Base-by-base conservation (phyloP, 2,113 vertebrate genomes). In the Callospermophilus lateralis region DNA sequence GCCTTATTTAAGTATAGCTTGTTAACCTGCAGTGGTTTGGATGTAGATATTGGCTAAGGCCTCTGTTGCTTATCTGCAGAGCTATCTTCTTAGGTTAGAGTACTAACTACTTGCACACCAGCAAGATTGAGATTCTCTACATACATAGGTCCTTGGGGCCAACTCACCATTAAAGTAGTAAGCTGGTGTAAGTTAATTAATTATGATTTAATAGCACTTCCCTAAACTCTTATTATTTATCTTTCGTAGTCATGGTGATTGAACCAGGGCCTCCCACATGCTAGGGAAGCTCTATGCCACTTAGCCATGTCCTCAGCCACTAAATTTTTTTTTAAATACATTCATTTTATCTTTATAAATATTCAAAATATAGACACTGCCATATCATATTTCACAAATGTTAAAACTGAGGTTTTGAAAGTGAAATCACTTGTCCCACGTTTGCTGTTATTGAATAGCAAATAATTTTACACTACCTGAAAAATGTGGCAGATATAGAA, bases 11-110 rank as follows among this genome's bases (percentile, higher is more conserved):
- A n/a, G 26, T 9, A 22, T 73, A 30, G 34, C 15, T 58, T 6
- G 2, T 16, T 4, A 42, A 19, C 6, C n/a, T 12, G 7, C 4
- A 39, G 15, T 13, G 9, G 16, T 2, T 20, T 26, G 13, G 26
- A 45, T 80, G 5, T 0, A 28, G 39, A 39, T 45, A 30, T 37
- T 22, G n/a, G 22, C 20, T 48, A 39, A 45, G 12, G 11, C 8
- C 11, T 78, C 22, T 11, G 39, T 6, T 48, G n/a, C 85, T 37
- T 78, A 45, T 6, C 6, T n/a, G 3, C 15, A 42, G 4, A 28
- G 20, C 11, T 63, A 22, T 24, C 16, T 61, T 63, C 30, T 77
- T 9, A 8, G 9, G 2, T 8, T 10, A 20, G 8, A 10, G 10
- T 42, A 34, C 32, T n/a, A n/a, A 13, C 55, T 65, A 13, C 32